phyloP scores from a whole-genome alignment of 1,140 invertebrate genomes.

The Drosophila kanapiae region DNA sequence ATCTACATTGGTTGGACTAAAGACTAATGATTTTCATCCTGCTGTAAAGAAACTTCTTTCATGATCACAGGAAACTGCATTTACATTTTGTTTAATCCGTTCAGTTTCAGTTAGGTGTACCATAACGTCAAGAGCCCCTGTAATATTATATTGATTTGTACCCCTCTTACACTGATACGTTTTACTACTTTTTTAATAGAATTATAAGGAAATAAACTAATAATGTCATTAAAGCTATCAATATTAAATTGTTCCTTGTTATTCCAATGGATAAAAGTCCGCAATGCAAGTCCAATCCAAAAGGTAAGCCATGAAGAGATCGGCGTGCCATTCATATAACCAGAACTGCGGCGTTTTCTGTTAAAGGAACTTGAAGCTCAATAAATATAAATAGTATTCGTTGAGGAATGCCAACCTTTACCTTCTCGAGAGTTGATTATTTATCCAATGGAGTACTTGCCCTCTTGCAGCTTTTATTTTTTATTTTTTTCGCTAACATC shows the following conservation, averaged over 20 bases:
- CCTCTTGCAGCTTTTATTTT: slow-evolving; percentile 7
- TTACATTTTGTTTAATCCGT: too few species aligned
- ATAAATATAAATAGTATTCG: neutral
- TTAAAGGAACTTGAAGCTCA: slow-evolving; percentile 12
- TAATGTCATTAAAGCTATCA: neutral
- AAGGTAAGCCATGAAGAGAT: neutral
- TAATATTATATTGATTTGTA: too few species aligned
- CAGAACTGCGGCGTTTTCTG: slow-evolving; percentile 20
- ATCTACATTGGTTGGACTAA: too few species aligned
- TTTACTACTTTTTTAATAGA: neutral
- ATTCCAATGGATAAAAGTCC: too few species aligned
- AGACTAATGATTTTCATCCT: too few species aligned
- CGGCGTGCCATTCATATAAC: neutral
- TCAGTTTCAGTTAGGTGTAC: too few species aligned
- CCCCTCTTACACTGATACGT: neutral
- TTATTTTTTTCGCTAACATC: slow-evolving; percentile 70
- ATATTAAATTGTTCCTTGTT: neutral
- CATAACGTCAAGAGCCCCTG: too few species aligned
- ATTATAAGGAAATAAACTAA: neutral
- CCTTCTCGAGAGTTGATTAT: slow-evolving; percentile 2
- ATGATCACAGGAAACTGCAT: too few species aligned
- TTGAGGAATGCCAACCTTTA: slow-evolving; percentile 3
- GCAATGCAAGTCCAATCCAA: neutral
- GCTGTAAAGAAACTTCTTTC: too few species aligned
- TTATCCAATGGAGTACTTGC: neutral